Evolutionary conservation across 2,113 vertebrate species (phyloP), one percentile per base, ranked within the genome.

Genomic region (Carassius carassius): DNA sequence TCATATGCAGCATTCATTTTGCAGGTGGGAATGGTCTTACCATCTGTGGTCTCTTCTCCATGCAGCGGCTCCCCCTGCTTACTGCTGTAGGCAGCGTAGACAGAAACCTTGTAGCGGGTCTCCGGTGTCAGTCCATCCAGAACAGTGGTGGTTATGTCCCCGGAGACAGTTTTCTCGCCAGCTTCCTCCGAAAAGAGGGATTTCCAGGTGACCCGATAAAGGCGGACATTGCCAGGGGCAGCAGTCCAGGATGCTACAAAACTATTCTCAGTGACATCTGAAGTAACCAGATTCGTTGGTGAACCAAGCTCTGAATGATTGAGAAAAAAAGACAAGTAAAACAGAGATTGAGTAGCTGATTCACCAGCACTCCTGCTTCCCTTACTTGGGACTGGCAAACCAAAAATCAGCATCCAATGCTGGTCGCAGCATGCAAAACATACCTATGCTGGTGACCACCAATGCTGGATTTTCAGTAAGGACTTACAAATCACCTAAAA

Each of bases 41-140:
- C 92, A 86, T 98, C 96, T 84, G 98, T 99, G 86, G 95, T 98
- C 92, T 96, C 98, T 84, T 98, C 96, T 94, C 96, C 96, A 80
- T 89, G 92, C 78, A 99, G 89, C 0, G 98, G 95, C 49, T 95
- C 94, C 83, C 97, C 98, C 87, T 97, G 96, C 84, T 97, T 97
- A 1, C 91, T 96, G 87, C 92, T 94, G 70, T 99, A 99, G 63
- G 83, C 89, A 69, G 97, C 98, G 51, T 94, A 96, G 74, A 99
- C 96, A 23, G 96, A 97, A 92, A 99, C 92, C 89, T 93, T 95
- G 87, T 99, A 99, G 85, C 96, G 98, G 41, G 98, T 99, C 88
- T 99, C 98, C 13, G 97, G 97, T 82, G 95, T 97, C 83, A 99
- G 95, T 54, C 96, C 93, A 4, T 97, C 95, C 89, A 99, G 91